Percentiles rank a stretch among this genome's conserved stretches.
Evolutionary conservation across 2,888 invertebrate species (phyloP).

Genomic region (Oligia fasciuncula): DNA sequence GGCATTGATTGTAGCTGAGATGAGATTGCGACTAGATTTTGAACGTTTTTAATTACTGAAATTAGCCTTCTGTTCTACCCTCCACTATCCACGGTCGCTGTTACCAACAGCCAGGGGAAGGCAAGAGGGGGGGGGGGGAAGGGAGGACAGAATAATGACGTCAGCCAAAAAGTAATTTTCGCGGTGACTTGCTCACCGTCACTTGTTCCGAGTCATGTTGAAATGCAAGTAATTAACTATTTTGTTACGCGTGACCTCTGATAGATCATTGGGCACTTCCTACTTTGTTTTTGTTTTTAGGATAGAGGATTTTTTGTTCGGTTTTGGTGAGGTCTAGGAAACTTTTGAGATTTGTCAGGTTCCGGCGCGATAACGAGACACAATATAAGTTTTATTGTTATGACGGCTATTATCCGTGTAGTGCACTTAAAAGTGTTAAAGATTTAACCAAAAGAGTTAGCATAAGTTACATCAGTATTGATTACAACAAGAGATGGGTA

Average conservation of each 20-base stretch:
- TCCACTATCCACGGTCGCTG: constrained; percentile 20
- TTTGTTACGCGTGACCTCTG: constrained; percentile 67
- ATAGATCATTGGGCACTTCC: constrained; percentile 37
- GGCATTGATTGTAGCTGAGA: too few relatives aligned
- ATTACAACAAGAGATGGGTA: too few relatives aligned
- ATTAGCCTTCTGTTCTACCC: constrained; percentile 41
- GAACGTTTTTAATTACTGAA: too few relatives aligned
- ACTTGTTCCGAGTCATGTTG: constrained; percentile 67
- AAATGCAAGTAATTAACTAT: constrained; percentile 75
- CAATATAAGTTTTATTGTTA: neutral
- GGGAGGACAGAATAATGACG: constrained; percentile 75
- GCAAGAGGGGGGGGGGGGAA: constrained; percentile 15
- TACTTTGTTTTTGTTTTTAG: constrained; percentile 19
- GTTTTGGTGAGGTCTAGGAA: neutral
- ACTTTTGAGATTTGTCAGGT: neutral
- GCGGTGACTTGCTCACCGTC: constrained; percentile 77
- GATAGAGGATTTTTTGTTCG: neutral
- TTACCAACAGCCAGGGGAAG: constrained; percentile 46
- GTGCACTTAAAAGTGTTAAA: too few relatives aligned
- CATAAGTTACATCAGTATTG: too few relatives aligned
- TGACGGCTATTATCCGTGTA: neutral
- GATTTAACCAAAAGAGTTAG: too few relatives aligned
- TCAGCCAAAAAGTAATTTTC: constrained; percentile 82
- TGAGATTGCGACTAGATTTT: too few relatives aligned
- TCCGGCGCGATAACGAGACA: too few relatives aligned